Base-by-base conservation (phyloP, 2,113 vertebrate genomes). In the Benitochromis conjunctus region DNA sequence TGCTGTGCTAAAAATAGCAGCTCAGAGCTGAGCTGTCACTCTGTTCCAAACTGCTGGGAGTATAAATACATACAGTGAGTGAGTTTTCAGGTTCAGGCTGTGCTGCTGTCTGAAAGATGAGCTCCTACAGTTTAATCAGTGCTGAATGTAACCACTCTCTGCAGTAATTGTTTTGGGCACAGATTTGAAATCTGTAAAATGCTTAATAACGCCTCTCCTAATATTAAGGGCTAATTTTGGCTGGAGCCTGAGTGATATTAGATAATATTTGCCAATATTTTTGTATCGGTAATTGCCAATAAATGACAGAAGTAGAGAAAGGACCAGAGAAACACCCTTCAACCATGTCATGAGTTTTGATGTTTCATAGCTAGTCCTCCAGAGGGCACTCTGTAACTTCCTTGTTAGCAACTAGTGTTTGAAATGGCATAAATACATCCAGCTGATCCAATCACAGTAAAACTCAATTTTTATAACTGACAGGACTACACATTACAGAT, bases 1-100 rank as follows among this genome's bases (percentile, higher is more conserved):
- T 82, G 46, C 88, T 74, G 19, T 9, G 62, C 88, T 91, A 86
- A 87, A 88, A 88, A 69, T 91, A 91, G 66, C 81, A 1, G 2
- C 78, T 88, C 43, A 10, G 74, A 76, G 77, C 10, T 1, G 77
- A 89, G 51, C 80, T 77, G 89, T 86, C 89, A 54, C n/a, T 80
- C 79, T 62, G 18, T 36, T 79, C n/a, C 69, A 71, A 41, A 38
- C 58, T 91, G 78, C 81, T 64, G 78, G 41, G 85, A 74, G 83
- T 85, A 87, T 77, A 86, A 90, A 90, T 87, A 88, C 88, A 53
- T 77, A 57, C 55, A 36, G 69, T 82, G 71, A 18, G 54, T 81
- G 56, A 81, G 83, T 86, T 66, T 87, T 82, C 62, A 74, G 41
- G 24, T 26, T 81, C 66, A n/a, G 43, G 31, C 48, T 84, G 81